Evolutionary conservation across 2,113 vertebrate species (phyloP).

Genomic region (Centrocercus urophasianus): DNA sequence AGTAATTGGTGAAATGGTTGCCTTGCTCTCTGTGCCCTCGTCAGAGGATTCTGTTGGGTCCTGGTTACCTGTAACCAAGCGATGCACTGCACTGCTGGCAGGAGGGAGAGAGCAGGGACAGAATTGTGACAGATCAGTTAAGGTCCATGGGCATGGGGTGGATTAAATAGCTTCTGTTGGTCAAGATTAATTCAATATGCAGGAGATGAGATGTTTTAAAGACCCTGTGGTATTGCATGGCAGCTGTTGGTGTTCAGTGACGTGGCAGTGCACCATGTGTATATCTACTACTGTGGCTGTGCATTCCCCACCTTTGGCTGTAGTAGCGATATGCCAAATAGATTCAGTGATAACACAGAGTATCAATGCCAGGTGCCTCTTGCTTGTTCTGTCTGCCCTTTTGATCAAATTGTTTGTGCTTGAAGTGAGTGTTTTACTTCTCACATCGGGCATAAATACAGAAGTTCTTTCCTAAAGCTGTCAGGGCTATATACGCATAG

Average conservation of each 20-base stretch:
- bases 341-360: not conserved
- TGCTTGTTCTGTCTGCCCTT: not conserved
- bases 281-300: fast-evolving
- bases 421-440: not conserved
- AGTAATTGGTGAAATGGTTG: not conserved
- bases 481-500: no score
- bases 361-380: not conserved
- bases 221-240: fast-evolving
- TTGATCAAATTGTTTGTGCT: not conserved
- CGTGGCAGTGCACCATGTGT: fast-evolving
- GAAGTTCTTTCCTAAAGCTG: not conserved
- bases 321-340: not conserved
- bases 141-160: fast-evolving
- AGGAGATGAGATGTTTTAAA: not conserved
- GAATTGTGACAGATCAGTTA: fast-evolving
- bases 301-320: not conserved
- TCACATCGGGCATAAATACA: not conserved
- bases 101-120: not conserved
- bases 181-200: fast-evolving
- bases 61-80: not conserved
- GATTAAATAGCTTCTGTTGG: fast-evolving
- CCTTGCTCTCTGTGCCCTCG: not conserved
- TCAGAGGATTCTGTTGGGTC: no score
- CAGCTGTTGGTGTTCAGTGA: not conserved
- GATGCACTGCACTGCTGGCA: not conserved